Base-by-base conservation (phyloP, 1,140 invertebrate species). In the Aporrectodea caliginosa region DNA sequence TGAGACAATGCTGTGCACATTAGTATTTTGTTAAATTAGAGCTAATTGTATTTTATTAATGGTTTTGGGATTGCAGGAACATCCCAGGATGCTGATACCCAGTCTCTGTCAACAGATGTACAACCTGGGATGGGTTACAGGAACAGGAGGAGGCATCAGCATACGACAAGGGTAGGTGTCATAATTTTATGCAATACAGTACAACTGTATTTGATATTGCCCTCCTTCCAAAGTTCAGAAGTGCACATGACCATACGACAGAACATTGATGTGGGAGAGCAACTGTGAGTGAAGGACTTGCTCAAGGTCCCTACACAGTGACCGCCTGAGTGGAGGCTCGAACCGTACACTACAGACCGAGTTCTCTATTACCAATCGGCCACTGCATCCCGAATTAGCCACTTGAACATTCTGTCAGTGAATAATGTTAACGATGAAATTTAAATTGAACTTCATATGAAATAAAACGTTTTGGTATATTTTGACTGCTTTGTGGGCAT, bases 111-210 rank as follows among this genome's bases (percentile, higher is more conserved):
- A 91, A 75, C 93, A 94, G 86, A 98, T 99, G 89, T 99, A 98
- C 89, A 86, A 94, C 83, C 89, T 96, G 70, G 96, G 95, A 84
- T 99, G 96, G 97, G 95, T 97, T 0, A 97, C 95, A 72, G 97
- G 97, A 68, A 94, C 94, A 81, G 92, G 92, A 82, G 97, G 96
- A 69, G 97, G 96, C 73, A 96, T 99, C 82, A 96, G 93, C 78
- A 97, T 98, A 30, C 96, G 93, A 88, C 84, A 92, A 83, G 92
- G 91, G 94, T 95, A 89, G 88, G 87, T 88, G n/a, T 31, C 22
- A 16, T 35, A 22, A 16, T 73, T 16, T 30, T 73, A 22, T n/a
- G n/a, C n/a, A n/a, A n/a, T n/a, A n/a, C n/a, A n/a, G n/a, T n/a
- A n/a, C n/a, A n/a, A n/a, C n/a, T n/a, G n/a, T n/a, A n/a, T n/a